Conservation (phyloP, 2,797 vertebrate genomes). For the Microctenopoma stevenorrisi region DNA sequence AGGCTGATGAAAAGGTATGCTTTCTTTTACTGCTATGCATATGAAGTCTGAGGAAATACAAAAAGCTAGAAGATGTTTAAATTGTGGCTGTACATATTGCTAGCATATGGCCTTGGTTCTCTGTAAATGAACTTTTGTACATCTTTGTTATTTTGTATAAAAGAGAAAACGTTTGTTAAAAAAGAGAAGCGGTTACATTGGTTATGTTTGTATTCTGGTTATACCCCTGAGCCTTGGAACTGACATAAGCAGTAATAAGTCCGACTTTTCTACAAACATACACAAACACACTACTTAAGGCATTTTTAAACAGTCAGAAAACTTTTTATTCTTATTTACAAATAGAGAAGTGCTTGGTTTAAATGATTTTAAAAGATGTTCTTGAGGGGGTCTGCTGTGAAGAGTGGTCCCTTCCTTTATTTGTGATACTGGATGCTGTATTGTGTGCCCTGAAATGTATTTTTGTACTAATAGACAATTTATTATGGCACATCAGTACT, state of each 20-base stretch:
- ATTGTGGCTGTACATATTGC: constrained; percentile 96
- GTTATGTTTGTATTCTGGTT: constrained; percentile 97
- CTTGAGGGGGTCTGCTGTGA: constrained; percentile 91
- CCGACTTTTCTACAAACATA: constrained; percentile 93
- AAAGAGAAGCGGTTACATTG: constrained; percentile 83
- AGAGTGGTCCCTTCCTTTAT: constrained; percentile 93
- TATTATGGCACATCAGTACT: constrained; percentile 98
- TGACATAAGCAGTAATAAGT: constrained; percentile 97
- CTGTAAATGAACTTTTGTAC: constrained; percentile 99
- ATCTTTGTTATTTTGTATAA: constrained; percentile 99
- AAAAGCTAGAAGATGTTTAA: constrained; percentile 88
- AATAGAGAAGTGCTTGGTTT: constrained; percentile 93
- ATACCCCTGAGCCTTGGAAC: constrained; percentile 99
- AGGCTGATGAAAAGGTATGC: constrained; percentile 89
- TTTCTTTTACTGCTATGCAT: constrained; percentile 96
- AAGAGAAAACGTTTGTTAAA: constrained; percentile 91
- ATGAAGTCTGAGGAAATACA: constrained; percentile 86
- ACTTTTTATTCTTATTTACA: constrained; percentile 94
- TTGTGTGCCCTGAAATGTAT: constrained; percentile 99
- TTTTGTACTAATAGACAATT: constrained; percentile 99
- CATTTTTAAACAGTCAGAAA: constrained; percentile 97
- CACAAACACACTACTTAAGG: constrained; percentile 87
- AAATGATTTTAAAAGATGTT: constrained; percentile 93
- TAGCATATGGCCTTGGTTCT: constrained; percentile 98
- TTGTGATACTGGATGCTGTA: constrained; percentile 99